phyloP scores from a whole-genome alignment of 1,140 invertebrate genomes.

The Chlorops oryzae region DNA sequence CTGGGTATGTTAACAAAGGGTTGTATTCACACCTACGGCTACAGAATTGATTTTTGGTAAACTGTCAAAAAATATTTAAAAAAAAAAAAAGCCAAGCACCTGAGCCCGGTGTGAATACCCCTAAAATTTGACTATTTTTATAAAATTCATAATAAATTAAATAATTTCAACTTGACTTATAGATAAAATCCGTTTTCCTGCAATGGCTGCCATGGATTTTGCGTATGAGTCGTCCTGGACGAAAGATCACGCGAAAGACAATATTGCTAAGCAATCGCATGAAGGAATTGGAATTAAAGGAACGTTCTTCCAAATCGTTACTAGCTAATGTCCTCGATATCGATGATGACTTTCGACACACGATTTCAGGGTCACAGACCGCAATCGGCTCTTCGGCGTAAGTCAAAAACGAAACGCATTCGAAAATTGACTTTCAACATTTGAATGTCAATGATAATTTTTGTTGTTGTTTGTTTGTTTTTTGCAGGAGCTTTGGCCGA shows the following conservation, averaged over 20 bases:
- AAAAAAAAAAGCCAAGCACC: background rate
- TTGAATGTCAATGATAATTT: background rate
- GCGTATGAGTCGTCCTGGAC: conserved; percentile 87
- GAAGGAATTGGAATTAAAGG: conserved; percentile 85
- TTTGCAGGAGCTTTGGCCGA: conserved; percentile 52
- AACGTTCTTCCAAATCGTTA: conserved; percentile 86
- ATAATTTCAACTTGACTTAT: conserved; percentile 12
- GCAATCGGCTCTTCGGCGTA: conserved; percentile 49
- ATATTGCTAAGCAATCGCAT: conserved; percentile 82
- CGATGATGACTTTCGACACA: conserved; percentile 84
- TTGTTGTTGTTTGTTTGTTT: conserved; percentile 1
- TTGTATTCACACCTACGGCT: too few relatives aligned
- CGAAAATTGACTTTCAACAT: too few relatives aligned
- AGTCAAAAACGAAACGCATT: too few relatives aligned
- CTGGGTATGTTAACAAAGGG: conserved; percentile 70
- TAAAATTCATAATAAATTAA: background rate
- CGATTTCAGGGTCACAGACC: conserved; percentile 51
- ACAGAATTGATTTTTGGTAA: background rate
- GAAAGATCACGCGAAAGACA: conserved; percentile 86
- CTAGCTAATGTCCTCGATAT: conserved; percentile 91
- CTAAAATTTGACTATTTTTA: background rate
- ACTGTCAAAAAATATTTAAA: background rate
- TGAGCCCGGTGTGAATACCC: background rate
- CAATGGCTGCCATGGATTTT: conserved; percentile 96
- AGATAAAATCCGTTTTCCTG: conserved; percentile 89